phyloP scores from a whole-genome alignment of 2,797 vertebrate species.

The Eurystomus glaucurus region DNA sequence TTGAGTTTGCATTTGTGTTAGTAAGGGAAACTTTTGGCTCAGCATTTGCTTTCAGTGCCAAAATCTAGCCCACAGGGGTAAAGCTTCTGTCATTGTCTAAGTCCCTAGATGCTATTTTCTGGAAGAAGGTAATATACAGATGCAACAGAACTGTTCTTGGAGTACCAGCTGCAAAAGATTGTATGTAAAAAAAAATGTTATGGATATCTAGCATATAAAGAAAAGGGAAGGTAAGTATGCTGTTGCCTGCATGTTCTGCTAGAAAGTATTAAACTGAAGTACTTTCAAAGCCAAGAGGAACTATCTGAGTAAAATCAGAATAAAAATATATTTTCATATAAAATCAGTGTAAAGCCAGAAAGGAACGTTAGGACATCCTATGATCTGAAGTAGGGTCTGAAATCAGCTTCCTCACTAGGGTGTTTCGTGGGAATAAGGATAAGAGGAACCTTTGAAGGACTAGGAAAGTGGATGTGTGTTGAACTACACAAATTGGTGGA shows the following conservation, averaged over 20 bases:
- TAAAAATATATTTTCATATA: background rate
- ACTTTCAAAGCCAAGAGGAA: background rate
- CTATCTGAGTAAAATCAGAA: background rate
- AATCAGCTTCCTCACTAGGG: background rate
- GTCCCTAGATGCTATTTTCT: background rate
- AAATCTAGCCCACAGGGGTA: background rate
- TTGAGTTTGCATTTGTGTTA: conserved; percentile 9
- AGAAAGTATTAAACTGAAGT: background rate
- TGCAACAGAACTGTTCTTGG: background rate
- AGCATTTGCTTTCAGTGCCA: background rate
- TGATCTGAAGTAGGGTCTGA: background rate
- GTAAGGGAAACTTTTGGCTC: conserved; percentile 3
- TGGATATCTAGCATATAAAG: background rate
- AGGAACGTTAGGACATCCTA: accelerated
- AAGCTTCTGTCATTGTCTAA: background rate
- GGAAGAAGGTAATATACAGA: background rate
- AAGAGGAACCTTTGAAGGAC: background rate
- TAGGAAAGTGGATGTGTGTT: background rate
- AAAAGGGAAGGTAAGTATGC: background rate
- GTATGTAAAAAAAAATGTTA: background rate
- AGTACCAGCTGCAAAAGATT: background rate
- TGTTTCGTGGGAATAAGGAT: background rate
- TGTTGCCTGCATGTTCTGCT: background rate
- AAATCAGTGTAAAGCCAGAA: background rate
- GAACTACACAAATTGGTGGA: background rate